A percentile compares a stretch with the other conserved stretches of the same genome.
These are phyloP conservation scores for Andrena flavipes DNA, from an alignment of 2,888 invertebrate species.

Conservation along the genomic window DNA sequence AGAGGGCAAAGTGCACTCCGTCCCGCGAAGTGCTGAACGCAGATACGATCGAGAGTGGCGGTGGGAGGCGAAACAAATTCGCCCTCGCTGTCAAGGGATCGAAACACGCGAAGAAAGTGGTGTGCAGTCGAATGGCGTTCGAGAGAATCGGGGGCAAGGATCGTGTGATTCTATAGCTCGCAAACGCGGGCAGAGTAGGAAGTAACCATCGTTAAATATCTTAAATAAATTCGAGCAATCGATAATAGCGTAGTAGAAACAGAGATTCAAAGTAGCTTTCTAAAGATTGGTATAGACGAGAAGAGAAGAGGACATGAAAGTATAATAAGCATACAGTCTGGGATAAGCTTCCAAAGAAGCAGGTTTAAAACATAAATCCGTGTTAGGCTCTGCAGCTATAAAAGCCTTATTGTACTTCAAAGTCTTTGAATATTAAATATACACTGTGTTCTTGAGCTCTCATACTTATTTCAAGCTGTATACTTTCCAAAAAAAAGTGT, in stretches of 20 bases:
- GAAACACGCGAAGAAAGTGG: conserved; percentile 7
- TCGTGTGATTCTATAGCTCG: not conserved
- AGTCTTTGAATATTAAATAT: not conserved
- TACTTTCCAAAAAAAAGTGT: too few species aligned
- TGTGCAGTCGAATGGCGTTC: not conserved
- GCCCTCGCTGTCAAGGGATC: conserved; percentile 1
- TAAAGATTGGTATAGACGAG: not conserved
- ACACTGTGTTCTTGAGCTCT: not conserved
- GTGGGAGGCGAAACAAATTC: conserved; percentile 38
- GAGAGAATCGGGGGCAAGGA: not conserved
- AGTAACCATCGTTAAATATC: too few species aligned
- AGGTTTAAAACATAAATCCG: not conserved
- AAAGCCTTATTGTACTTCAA: not conserved
- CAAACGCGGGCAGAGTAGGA: not conserved
- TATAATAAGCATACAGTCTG: not conserved
- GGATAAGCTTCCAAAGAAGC: not conserved
- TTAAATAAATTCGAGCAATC: too few species aligned
- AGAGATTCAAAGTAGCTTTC: too few species aligned
- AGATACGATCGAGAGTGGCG: conserved; percentile 32
- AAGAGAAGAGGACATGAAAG: not conserved
- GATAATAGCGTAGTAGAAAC: too few species aligned
- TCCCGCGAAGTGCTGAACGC: conserved; percentile 5
- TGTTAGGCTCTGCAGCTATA: not conserved
- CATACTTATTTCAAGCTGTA: too few species aligned
- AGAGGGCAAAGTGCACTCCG: conserved; percentile 55